A percentile compares a stretch with the other conserved stretches of the same genome.
Conservation (phyloP, 2,888 invertebrate species). For the Heliconius ethilla region DNA sequence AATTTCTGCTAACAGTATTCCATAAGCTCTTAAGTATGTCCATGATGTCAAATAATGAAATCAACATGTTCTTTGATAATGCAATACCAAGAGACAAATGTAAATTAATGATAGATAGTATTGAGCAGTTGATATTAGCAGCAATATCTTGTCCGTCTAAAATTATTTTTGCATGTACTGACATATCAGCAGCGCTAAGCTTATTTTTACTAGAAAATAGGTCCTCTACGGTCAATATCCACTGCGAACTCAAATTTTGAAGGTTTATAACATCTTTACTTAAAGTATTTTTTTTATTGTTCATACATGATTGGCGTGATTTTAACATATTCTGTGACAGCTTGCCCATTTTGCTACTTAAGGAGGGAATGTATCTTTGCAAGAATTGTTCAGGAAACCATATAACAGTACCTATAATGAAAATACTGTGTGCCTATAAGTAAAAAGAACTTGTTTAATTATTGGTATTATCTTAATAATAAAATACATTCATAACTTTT, state of each 20-base stretch:
- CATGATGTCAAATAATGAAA: conserved; percentile 89
- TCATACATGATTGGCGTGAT: conserved; percentile 81
- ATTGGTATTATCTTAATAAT: too few species aligned
- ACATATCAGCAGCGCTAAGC: conserved; percentile 74
- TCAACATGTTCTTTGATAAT: conserved; percentile 88
- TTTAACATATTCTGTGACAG: conserved; percentile 71
- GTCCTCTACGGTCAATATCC: conserved; percentile 70
- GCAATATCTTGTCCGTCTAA: conserved; percentile 85
- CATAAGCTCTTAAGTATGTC: conserved; percentile 91
- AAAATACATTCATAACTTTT: too few species aligned
- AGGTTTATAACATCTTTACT: conserved; percentile 83
- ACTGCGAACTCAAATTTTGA: conserved; percentile 63
- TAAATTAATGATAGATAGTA: conserved; percentile 83
- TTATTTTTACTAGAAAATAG: conserved; percentile 66
- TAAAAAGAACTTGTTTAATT: conserved; percentile 23
- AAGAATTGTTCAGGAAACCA: conserved; percentile 95
- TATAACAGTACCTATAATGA: conserved; percentile 88
- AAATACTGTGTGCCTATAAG: conserved; percentile 87
- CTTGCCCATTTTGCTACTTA: conserved; percentile 78
- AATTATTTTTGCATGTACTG: conserved; percentile 67
- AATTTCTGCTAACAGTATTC: conserved; percentile 85
- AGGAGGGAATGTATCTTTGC: conserved; percentile 82
- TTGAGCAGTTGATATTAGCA: conserved; percentile 82
- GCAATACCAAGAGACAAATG: conserved; percentile 88
- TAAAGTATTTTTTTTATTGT: conserved; percentile 81